These are phyloP conservation scores for Cariama cristata DNA, from an alignment of 2,113 vertebrate species.

Conservation along the genomic window DNA sequence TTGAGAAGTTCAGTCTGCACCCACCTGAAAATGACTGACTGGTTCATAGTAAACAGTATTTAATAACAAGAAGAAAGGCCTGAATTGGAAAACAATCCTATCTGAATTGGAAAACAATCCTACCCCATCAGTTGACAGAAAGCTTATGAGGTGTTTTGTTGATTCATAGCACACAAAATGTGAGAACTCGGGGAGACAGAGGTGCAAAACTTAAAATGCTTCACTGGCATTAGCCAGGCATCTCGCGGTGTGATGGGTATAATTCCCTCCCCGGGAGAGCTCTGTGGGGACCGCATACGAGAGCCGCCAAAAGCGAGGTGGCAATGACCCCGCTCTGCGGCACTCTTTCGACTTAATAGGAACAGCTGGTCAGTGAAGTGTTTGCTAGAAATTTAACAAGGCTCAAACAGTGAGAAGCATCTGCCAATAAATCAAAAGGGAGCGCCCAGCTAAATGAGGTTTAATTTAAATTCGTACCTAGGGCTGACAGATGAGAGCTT, in stretches of 20 bases:
- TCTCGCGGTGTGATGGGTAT: not conserved
- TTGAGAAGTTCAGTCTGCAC: not conserved
- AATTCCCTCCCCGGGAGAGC: not conserved
- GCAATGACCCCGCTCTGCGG: conserved; percentile 59
- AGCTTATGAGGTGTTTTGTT: conserved; percentile 33
- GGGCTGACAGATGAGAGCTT: conserved; percentile 40
- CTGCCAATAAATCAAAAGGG: conserved; percentile 78
- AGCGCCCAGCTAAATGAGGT: conserved; percentile 68
- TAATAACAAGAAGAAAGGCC: not conserved
- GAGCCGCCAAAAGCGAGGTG: conserved; percentile 32
- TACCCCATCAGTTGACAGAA: not conserved
- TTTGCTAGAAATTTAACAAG: conserved; percentile 80
- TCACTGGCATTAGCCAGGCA: conserved; percentile 25
- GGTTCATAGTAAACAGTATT: not conserved
- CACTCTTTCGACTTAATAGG: conserved; percentile 70
- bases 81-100: not conserved
- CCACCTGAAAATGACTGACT: conserved; percentile 14
- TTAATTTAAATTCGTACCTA: conserved; percentile 74
- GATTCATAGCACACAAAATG: conserved; percentile 3
- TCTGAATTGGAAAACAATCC: not conserved
- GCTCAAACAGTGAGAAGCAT: conserved; percentile 67
- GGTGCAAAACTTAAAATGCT: not conserved
- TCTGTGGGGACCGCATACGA: not conserved
- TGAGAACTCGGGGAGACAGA: not conserved
- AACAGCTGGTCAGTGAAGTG: conserved; percentile 82